These are phyloP conservation scores for Ethmia dodecea DNA, from an alignment of 2,888 invertebrate species.

Conservation along the genomic window DNA sequence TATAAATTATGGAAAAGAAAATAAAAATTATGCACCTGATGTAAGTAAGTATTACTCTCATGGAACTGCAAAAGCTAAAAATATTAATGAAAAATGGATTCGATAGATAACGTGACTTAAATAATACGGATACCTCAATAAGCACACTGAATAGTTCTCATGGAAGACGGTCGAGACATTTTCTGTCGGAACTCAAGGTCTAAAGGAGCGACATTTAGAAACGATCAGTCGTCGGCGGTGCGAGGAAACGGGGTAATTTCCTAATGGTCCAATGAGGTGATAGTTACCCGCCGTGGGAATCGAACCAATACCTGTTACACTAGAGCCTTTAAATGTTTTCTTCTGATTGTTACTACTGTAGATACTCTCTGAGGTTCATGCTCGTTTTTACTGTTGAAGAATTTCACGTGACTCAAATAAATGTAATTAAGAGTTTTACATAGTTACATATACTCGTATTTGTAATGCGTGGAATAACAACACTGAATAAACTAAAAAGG, in stretches of 20 bases:
- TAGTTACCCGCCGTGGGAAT: conserved; percentile 59
- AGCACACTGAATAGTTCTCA: conserved; percentile 32
- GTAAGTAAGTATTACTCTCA: too few species aligned
- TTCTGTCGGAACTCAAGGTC: conserved; percentile 35
- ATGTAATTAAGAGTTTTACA: conserved; percentile 1
- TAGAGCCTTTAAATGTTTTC: conserved; percentile 4
- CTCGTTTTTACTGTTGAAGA: too few species aligned
- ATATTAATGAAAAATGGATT: too few species aligned
- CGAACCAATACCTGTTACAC: conserved; percentile 38
- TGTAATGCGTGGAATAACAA: conserved; percentile 7
- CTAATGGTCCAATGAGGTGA: conserved; percentile 59
- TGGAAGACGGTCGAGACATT: conserved; percentile 33
- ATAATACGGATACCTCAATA: too few species aligned
- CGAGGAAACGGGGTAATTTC: conserved; percentile 50
- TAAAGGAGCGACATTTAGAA: conserved; percentile 44
- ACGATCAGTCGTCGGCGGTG: conserved; percentile 42
- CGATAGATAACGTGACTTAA: too few species aligned
- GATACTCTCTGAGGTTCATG: too few species aligned
- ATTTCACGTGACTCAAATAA: neutral
- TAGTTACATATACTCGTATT: conserved; percentile 4
- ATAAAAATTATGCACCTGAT: too few species aligned
- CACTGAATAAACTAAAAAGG: conserved; percentile 39
- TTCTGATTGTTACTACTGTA: too few species aligned
- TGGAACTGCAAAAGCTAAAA: too few species aligned
- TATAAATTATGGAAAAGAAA: too few species aligned